These are phyloP conservation scores for Dastarcus helophoroides DNA, from an alignment of 2,888 invertebrate genomes.

Conservation along the genomic window DNA sequence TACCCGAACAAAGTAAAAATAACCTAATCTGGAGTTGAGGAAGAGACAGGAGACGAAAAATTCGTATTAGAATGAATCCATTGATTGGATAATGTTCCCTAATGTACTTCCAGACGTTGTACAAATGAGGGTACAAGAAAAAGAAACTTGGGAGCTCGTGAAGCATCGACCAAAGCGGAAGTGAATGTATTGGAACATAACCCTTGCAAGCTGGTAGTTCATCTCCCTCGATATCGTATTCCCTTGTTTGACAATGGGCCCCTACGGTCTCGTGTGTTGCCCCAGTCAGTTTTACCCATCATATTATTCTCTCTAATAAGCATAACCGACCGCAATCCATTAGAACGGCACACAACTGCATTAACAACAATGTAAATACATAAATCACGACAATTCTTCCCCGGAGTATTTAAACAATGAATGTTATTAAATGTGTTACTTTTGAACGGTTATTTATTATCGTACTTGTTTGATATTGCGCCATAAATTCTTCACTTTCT, in stretches of 20 bases:
- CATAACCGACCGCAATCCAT: constrained; percentile 17
- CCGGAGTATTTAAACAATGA: constrained; percentile 21
- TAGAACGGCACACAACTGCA: constrained; percentile 11
- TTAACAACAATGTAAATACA: constrained; percentile 23
- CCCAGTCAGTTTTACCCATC: constrained; percentile 13
- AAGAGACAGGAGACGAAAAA: no score
- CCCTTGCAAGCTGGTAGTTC: no score
- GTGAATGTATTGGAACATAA: no score
- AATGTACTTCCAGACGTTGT: no score
- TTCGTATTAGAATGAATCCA: no score
- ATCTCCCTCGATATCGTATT: constrained; percentile 18
- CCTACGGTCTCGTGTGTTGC: constrained; percentile 23
- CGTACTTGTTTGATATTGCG: constrained; percentile 19
- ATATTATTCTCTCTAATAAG: constrained; percentile 15
- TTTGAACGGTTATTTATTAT: constrained; percentile 14
- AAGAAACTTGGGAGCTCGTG: no score
- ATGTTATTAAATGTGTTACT: constrained; percentile 10
- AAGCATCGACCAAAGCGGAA: no score
- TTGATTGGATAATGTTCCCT: no score
- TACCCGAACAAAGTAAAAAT: no score
- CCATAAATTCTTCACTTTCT: constrained; percentile 19
- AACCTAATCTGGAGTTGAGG: no score
- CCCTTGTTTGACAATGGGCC: constrained; percentile 21
- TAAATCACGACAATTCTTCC: constrained; percentile 22
- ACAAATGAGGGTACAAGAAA: no score